Evolutionary conservation across 1,140 invertebrate genomes (phyloP), one percentile per base, ranked within the genome.

Genomic region (Olivierus martensii): DNA sequence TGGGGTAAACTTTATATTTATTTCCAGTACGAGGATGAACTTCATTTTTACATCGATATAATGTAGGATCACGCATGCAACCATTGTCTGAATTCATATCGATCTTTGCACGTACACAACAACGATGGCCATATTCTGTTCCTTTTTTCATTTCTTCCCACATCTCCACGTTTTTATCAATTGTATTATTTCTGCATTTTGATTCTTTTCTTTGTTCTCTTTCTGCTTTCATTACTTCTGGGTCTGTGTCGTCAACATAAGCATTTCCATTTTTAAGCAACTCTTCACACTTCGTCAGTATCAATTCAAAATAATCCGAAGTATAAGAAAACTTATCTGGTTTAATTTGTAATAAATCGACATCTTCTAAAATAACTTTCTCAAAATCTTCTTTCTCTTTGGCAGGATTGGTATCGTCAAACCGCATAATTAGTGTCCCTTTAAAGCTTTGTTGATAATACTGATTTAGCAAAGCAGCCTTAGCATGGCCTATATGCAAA

Each of bases 381-480:
- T 99, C 96, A 75, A 95, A 99, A 61, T 98, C 86, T n/a, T 83
- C 83, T 66, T 94, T 91, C 67, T 99, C 96, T 67, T 99, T 99
- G 4, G 91, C 94, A 36, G 96, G 96, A 73, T 99, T 99, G 7
- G 96, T 99, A 66, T 99, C 96, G 75, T 99, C 96, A 73, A 99
- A 99, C 61, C 96, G 77, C 90, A 99, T 93, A 48, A 99, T 89
- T 0, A 99, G 75, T 66, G 87, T 86, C 0, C 96, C 96, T 65
- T 97, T 75, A 68, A 96, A 99, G 14, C 78, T 73, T 64, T 89
- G 77, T 56, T 96, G 87, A 66, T 99, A 99, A 71, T 98, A 88
- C 64, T 98, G 91, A 74, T 99, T 99, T 2, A 99, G 73, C 1
- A 99, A 74, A 28, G 95, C 95, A 45, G 96, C 96, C 73, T 99